Base-by-base conservation (phyloP, 2,797 vertebrate species). In the Lepidocolaptes lacrymiger region DNA sequence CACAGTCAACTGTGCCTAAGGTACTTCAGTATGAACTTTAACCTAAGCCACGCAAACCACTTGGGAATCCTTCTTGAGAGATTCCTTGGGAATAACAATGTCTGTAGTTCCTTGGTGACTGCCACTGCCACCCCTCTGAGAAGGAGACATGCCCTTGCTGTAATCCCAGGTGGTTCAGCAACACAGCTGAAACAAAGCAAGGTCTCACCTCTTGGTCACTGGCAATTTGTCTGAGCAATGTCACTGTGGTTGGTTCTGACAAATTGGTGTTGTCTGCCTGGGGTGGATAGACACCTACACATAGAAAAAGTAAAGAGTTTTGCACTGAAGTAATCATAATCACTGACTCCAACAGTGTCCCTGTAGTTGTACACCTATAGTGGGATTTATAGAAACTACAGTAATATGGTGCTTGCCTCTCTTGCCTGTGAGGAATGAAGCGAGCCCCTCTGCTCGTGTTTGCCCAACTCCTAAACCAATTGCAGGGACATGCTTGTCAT, bases 251-350 rank as follows among this genome's bases (percentile, higher is more conserved):
- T 68, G 23, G 11, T 62, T 69, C 55, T 76, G 51, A 49, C 8
- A 74, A 86, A 59, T 6, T 2, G 6, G 1, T 37, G 9, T 83
- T 77, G 88, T 80, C 55, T 85, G 10, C 34, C 46, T 0, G 0
- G 20, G 1, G 10, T n/a, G 49, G 9, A 34, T 1, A 72, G 22
- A 73, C 36, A 69, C 7, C 26, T 0, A 3, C 12, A 46, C 11
- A 74, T 11, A n/a, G 27, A 36, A 61, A 44, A 89, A 28, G 28
- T 14, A 18, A 83, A 62, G 17, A 41, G 12, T 28, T 77, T 28
- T 76, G 18, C 24, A 30, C 26, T 26, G 36, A 67, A 66, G 39
- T 55, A 75, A 30, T 8, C 10, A 4, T 43, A 14, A 46, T 30
- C 46, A 39, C 17, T 62, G 27, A 15, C 27, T 81, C 34, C 13